phyloP scores from a whole-genome alignment of 30 jellyfish, hydroid and myxozoan genomes.

The Aurelia coerulea region DNA sequence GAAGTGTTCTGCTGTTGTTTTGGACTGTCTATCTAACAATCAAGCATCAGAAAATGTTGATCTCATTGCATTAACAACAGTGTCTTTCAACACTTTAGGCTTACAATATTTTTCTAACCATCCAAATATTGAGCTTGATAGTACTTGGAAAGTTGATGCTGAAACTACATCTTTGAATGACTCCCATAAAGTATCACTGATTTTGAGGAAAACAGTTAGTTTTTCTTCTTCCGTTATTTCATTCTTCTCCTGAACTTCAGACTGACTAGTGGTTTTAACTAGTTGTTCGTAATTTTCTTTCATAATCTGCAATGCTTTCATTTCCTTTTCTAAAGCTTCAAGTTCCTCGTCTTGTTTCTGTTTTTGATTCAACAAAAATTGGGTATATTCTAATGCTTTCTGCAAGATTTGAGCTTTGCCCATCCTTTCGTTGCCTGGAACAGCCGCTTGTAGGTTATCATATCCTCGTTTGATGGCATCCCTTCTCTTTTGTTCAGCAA shows the following conservation, averaged over 20 bases:
- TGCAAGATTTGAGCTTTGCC: conserved; percentile 86
- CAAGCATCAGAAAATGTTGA: conserved; percentile 42
- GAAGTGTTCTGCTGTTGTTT: no score
- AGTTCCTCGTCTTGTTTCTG: conserved; percentile 66
- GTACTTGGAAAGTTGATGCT: conserved; percentile 29
- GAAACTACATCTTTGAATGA: conserved; percentile 56
- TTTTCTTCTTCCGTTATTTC: conserved; percentile 61
- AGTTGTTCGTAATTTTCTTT: conserved; percentile 62
- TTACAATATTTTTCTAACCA: conserved; percentile 69
- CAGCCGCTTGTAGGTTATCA: conserved; percentile 63
- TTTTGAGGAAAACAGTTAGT: conserved; percentile 34
- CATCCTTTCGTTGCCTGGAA: conserved; percentile 76
- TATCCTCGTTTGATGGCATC: conserved; percentile 69
- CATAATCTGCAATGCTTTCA: conserved; percentile 59
- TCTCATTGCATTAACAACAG: conserved; percentile 54
- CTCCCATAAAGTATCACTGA: conserved; percentile 45
- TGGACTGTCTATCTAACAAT: not conserved
- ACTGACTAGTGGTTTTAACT: conserved; percentile 40
- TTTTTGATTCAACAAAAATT: conserved; percentile 10
- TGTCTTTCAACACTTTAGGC: conserved; percentile 56
- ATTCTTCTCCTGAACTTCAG: conserved; percentile 38
- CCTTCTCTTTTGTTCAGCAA: conserved; percentile 75
- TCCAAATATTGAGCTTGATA: conserved; percentile 55
- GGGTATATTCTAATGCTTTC: conserved; percentile 43
- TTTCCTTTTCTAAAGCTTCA: conserved; percentile 59